Conservation (phyloP, 2,888 invertebrate genomes). For the Carcina quercana region DNA sequence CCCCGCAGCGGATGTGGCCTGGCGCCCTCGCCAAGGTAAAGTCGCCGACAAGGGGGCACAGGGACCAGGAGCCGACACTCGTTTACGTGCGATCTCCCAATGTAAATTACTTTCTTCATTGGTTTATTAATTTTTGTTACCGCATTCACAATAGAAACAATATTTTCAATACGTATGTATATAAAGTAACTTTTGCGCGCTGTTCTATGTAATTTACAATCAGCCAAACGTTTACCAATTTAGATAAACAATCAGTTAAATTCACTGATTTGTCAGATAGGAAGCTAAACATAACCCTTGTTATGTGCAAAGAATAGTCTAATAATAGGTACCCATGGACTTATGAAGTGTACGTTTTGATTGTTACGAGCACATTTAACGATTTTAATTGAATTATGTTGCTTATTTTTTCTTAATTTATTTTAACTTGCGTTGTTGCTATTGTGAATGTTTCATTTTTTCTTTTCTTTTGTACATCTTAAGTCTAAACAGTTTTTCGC, state of each 20-base stretch:
- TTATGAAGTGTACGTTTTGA: too few relatives aligned
- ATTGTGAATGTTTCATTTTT: conserved; percentile 17
- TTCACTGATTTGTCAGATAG: too few relatives aligned
- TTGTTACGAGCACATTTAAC: too few relatives aligned
- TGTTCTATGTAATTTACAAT: too few relatives aligned
- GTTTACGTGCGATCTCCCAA: conserved; percentile 60
- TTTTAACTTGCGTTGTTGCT: conserved; percentile 9
- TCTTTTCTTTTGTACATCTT: conserved; percentile 17
- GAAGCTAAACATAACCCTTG: too few relatives aligned
- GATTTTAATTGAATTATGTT: too few relatives aligned
- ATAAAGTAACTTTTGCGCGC: too few relatives aligned
- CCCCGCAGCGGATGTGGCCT: conserved; percentile 26
- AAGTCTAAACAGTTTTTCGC: conserved; percentile 38
- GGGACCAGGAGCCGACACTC: conserved; percentile 51
- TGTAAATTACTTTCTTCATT: conserved; percentile 41
- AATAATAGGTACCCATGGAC: too few relatives aligned
- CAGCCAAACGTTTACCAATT: too few relatives aligned
- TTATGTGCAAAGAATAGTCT: too few relatives aligned
- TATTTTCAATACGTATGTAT: background rate
- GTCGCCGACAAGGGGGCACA: conserved; percentile 54
- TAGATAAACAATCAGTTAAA: too few relatives aligned
- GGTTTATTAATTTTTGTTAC: conserved; percentile 35
- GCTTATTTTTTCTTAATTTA: conserved; percentile 22
- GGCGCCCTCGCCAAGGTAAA: conserved; percentile 52
- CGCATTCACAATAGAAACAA: conserved; percentile 25